Base-by-base conservation (phyloP, 1,140 invertebrate species). In the Thaumetopoea pityocampa region DNA sequence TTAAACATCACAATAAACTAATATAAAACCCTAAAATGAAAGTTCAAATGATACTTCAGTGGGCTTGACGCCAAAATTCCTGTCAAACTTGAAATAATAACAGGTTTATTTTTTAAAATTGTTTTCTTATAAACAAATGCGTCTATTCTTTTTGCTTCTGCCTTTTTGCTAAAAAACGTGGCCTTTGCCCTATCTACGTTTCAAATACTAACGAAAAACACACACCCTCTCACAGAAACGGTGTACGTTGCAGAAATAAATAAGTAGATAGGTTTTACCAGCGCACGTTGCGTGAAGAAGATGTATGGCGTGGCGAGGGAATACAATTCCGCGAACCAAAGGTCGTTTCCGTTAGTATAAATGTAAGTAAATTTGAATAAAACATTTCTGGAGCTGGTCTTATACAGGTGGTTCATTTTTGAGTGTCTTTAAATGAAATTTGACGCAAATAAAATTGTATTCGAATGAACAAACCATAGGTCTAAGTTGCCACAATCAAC, bases 281-380 rank as follows among this genome's bases (percentile, higher is more conserved):
- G 33, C 35, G 20, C 28, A 37, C 50, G n/a, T n/a, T 55, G 59
- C 62, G 68, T 84, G 80, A 84, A 70, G 77, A 84, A 84, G 80
- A 84, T 81, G 70, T 81, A 84, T 81, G 58, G 73, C 45, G 62
- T 60, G 73, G 67, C 77, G 61, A 68, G 79, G 77, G 76, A 83
- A 83, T 83, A 80, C 78, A 77, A 80, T 78, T 67, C 73, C 36
- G 76, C 53, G 64, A 64, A 63, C 60, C 76, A 72, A 61, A 83
- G 79, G 79, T 83, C 74, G 68, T 65, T 67, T 59, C 64, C 74
- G 74, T 84, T 84, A 81, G 73, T 80, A 78, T 62, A 78, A 81
- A 84, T 81, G 80, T 84, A 80, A 81, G 80, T 84, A 84, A 84
- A 84, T 84, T 84, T 84, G 77, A 84, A 84, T 84, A 84, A 84